phyloP scores from a whole-genome alignment of 2,113 vertebrate species.

The Daboia siamensis region DNA sequence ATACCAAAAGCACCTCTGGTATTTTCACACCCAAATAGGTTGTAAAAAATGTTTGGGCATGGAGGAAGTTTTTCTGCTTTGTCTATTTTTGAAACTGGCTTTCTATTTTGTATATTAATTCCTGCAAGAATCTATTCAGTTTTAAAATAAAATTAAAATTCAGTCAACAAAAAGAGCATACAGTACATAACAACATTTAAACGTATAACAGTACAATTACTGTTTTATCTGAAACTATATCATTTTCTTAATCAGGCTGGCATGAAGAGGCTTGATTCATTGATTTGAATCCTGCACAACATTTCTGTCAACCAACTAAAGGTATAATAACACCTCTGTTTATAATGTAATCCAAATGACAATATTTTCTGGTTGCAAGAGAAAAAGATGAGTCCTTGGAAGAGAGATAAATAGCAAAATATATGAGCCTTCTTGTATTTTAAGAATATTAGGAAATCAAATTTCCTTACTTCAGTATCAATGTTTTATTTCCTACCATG shows the following conservation, averaged over 20 bases:
- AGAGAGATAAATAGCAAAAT: not conserved
- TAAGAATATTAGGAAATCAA: not conserved
- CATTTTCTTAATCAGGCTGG: not conserved
- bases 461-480: not conserved
- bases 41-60: not conserved
- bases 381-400: not conserved
- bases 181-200: not conserved
- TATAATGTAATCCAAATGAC: not conserved
- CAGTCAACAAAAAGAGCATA: not conserved
- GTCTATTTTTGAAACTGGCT: not conserved
- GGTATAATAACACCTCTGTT: not conserved
- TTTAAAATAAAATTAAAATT: not conserved
- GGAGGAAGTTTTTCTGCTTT: not conserved
- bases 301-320: not conserved
- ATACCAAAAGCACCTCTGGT: not conserved
- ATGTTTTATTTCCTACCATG: not conserved
- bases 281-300: not conserved
- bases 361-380: not conserved
- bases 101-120: not conserved
- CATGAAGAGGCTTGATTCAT: not conserved
- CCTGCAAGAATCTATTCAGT: not conserved
- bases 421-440: not conserved
- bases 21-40: rapidly evolving
- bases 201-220: not conserved
- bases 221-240: not conserved